Evolutionary conservation across 2,797 vertebrate genomes (phyloP).

Genomic region (Helicolenus hilgendorfi): DNA sequence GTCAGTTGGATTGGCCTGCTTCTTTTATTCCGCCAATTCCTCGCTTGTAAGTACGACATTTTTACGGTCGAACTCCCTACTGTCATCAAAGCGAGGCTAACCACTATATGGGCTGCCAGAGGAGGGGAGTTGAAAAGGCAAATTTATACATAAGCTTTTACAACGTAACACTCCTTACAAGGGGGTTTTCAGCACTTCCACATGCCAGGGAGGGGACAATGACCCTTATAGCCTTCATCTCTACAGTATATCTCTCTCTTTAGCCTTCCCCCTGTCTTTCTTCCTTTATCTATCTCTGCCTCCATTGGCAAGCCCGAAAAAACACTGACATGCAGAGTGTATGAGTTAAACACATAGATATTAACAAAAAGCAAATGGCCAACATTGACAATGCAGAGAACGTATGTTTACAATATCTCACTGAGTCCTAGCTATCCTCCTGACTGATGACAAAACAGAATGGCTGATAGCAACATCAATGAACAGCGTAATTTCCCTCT

Average conservation of each 20-base stretch:
- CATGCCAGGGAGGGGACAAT: slow-evolving; percentile 50
- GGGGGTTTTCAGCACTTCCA: slow-evolving; percentile 55
- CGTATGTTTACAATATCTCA: not conserved
- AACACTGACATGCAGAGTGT: not conserved
- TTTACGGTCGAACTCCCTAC: slow-evolving; percentile 74
- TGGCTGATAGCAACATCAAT: not conserved
- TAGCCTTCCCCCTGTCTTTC: not conserved
- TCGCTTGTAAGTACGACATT: slow-evolving; percentile 56
- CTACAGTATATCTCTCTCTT: not conserved
- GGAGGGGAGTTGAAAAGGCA: slow-evolving; percentile 59
- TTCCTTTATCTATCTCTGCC: not conserved
- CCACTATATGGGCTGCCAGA: slow-evolving; percentile 56
- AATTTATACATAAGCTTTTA: slow-evolving; percentile 65
- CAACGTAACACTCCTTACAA: slow-evolving; percentile 41
- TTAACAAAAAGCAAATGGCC: not conserved
- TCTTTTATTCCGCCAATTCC: slow-evolving; percentile 61
- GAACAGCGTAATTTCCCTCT: not conserved
- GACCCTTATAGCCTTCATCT: slow-evolving; percentile 24
- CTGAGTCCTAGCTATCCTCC: not conserved
- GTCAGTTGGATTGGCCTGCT: slow-evolving; percentile 42
- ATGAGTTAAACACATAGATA: not conserved
- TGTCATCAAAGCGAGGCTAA: slow-evolving; percentile 76
- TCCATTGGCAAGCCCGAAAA: not conserved
- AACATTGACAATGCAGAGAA: not conserved
- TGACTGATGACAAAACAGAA: not conserved